Conservation (phyloP, 2,797 vertebrate genomes). For the Lepilemur ruficaudatus region DNA sequence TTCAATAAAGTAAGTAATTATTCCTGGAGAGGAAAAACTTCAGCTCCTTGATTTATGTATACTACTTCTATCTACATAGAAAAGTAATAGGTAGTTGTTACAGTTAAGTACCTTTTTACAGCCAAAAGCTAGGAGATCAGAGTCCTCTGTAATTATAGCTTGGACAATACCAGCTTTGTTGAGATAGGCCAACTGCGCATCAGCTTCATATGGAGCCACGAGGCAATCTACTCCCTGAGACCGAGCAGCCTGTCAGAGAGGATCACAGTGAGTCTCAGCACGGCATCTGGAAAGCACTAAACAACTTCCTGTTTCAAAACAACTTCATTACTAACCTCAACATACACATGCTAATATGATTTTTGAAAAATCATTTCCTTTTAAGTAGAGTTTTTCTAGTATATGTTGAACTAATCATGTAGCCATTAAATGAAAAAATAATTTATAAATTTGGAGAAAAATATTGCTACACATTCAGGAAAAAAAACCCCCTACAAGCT, state of each 20-base stretch:
- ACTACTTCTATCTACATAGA: background rate
- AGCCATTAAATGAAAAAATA: background rate
- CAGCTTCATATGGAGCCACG: slow-evolving; percentile 98
- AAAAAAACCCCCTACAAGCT: background rate
- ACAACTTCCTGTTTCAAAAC: background rate
- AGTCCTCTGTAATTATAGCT: slow-evolving; percentile 97
- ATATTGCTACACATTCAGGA: background rate
- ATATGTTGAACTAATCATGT: background rate
- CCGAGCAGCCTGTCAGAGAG: slow-evolving; percentile 88
- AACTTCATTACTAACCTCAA: background rate
- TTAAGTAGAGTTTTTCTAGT: background rate
- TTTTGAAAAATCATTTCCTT: background rate
- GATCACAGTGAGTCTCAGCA: background rate
- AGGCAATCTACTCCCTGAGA: slow-evolving; percentile 92
- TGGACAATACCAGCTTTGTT: slow-evolving; percentile 92
- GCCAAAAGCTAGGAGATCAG: slow-evolving; percentile 97
- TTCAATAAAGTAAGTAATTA: background rate
- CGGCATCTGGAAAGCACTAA: background rate
- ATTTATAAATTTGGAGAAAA: background rate
- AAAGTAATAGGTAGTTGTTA: background rate
- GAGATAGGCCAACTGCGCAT: slow-evolving; percentile 95
- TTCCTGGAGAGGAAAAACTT: background rate
- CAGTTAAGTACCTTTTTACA: slow-evolving; percentile 93
- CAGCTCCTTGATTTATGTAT: background rate
- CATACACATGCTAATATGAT: background rate